phyloP scores from a whole-genome alignment of 1,140 invertebrate species.

The Elymnias hypermnestra region DNA sequence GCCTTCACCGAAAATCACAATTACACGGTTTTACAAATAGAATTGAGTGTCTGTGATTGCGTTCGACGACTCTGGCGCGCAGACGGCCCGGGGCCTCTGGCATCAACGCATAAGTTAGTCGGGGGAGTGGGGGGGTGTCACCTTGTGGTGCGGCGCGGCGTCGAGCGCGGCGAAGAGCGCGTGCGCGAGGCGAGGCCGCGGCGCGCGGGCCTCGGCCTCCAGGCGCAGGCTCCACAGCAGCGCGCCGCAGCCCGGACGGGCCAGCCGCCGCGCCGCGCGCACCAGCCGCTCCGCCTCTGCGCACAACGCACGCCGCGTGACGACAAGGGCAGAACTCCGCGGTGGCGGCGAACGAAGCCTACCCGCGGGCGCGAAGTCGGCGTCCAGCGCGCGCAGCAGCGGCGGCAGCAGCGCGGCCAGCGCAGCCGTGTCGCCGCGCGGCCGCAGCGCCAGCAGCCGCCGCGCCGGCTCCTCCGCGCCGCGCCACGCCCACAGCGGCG shows the following conservation, averaged over 20 bases:
- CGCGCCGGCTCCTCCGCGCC: slow-evolving; percentile 7
- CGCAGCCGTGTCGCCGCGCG: slow-evolving; percentile 12
- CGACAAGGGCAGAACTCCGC: too few species aligned
- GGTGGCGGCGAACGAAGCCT: too few species aligned
- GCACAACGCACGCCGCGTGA: too few species aligned
- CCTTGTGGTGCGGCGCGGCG: slow-evolving; percentile 17
- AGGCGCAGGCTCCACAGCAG: slow-evolving; percentile 15
- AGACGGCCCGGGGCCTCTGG: too few species aligned
- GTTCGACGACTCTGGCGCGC: too few species aligned
- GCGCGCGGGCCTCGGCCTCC: slow-evolving; percentile 19
- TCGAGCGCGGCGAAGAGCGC: slow-evolving; percentile 21
- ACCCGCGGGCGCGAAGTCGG: slow-evolving; percentile 13
- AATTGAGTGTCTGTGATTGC: too few species aligned
- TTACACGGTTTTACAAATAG: too few species aligned
- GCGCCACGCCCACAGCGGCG: slow-evolving; percentile 19
- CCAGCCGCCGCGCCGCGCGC: slow-evolving; percentile 14
- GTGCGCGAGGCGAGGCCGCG: slow-evolving; percentile 20
- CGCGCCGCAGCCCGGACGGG: slow-evolving; percentile 11
- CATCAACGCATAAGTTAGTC: too few species aligned
- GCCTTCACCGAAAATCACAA: too few species aligned
- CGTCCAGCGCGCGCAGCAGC: slow-evolving; percentile 7
- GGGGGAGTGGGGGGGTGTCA: not conserved
- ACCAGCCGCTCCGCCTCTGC: slow-evolving; percentile 18
- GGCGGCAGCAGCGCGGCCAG: slow-evolving; percentile 13
- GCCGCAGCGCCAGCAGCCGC: slow-evolving; percentile 5